phyloP scores from a whole-genome alignment of 1,140 invertebrate genomes.

The Harpegnathos saltator region DNA sequence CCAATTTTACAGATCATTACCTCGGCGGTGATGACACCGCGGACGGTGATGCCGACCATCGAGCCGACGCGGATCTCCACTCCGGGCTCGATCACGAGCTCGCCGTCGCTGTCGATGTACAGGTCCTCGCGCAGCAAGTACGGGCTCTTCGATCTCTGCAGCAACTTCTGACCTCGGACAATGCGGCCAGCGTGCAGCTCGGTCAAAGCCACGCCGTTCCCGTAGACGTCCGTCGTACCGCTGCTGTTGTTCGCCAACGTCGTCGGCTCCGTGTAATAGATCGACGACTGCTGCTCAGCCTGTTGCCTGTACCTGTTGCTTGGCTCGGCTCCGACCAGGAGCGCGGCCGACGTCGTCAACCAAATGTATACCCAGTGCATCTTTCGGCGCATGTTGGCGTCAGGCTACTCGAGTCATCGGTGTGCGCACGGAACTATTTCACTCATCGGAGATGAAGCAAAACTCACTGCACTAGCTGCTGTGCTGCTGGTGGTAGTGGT shows the following conservation, averaged over 20 bases:
- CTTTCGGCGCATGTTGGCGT: background rate
- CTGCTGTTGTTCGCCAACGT: slow-evolving; percentile 43
- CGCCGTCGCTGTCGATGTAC: slow-evolving; percentile 90
- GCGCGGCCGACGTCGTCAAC: slow-evolving; percentile 20
- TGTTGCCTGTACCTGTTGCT: slow-evolving; percentile 73
- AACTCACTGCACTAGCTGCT: background rate
- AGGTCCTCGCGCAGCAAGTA: slow-evolving; percentile 93
- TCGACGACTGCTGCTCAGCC: slow-evolving; percentile 73
- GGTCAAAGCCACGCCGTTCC: slow-evolving; percentile 79
- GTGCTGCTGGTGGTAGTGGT: background rate
- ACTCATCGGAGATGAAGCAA: too few species aligned
- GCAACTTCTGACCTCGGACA: slow-evolving; percentile 83
- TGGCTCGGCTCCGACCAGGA: slow-evolving; percentile 19
- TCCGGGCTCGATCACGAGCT: slow-evolving; percentile 94
- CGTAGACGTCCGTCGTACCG: background rate
- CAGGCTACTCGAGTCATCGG: background rate
- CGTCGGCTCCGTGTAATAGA: slow-evolving; percentile 84
- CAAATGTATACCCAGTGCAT: slow-evolving; percentile 42
- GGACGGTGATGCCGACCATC: slow-evolving; percentile 95
- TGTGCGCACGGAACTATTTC: background rate
- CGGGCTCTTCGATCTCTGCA: slow-evolving; percentile 89
- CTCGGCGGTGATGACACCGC: slow-evolving; percentile 93
- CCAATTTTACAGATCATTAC: slow-evolving; percentile 86
- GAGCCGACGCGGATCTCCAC: slow-evolving; percentile 94
- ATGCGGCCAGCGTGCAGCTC: slow-evolving; percentile 89